Percentiles rank a stretch among this genome's conserved stretches.
Conservation (phyloP, 2,113 vertebrate genomes). For the Sander lucioperca region DNA sequence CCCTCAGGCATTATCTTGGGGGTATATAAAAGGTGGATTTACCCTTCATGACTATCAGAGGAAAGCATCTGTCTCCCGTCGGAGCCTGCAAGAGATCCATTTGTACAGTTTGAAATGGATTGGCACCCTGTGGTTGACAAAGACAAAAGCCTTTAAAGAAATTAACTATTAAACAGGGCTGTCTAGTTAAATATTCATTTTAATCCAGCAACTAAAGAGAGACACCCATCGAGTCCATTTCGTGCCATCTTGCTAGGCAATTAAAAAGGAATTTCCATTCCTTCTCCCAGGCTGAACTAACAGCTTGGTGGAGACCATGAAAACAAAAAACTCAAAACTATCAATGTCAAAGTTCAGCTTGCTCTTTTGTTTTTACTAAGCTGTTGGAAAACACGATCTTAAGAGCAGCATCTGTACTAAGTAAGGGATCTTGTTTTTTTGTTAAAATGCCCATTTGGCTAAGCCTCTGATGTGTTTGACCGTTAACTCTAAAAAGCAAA, state of each 20-base stretch:
- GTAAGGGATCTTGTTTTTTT: constrained; percentile 33
- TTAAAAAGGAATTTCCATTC: constrained; percentile 69
- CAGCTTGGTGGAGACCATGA: constrained; percentile 53
- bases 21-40: constrained; percentile 65
- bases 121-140: constrained; percentile 63
- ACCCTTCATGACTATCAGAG: constrained; percentile 67
- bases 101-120: constrained; percentile 72
- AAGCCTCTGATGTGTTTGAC: constrained; percentile 58
- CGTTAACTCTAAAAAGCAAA: constrained; percentile 28
- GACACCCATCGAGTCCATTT: constrained; percentile 57
- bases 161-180: constrained; percentile 83
- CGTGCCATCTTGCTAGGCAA: constrained; percentile 59
- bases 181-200: constrained; percentile 86
- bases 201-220: constrained; percentile 67
- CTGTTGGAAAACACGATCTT: constrained; percentile 64
- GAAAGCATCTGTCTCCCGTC: constrained; percentile 72
- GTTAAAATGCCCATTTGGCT: constrained; percentile 53
- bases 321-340: constrained; percentile 48
- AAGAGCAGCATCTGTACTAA: constrained; percentile 54
- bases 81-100: constrained; percentile 60
- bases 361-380: constrained; percentile 75
- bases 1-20: constrained; percentile 42
- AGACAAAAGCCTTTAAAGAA: constrained; percentile 77
- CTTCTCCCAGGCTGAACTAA: constrained; percentile 50
- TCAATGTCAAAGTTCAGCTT: constrained; percentile 65